phyloP scores from a whole-genome alignment of 1,140 invertebrate genomes.

The Orchesella cincta region DNA sequence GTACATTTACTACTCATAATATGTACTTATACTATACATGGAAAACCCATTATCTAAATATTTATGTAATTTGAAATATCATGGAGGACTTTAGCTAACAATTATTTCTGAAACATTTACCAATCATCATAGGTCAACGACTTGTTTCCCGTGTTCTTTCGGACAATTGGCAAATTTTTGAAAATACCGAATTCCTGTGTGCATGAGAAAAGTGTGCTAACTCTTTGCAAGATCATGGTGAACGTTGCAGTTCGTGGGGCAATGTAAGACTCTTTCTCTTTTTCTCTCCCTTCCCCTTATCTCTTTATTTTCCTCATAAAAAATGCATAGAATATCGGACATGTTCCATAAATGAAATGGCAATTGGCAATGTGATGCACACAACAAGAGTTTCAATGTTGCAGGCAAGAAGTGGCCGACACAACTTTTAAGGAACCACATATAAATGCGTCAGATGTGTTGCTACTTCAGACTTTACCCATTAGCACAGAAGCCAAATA shows the following conservation, averaged over 20 bases:
- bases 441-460: not conserved
- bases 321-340: not conserved
- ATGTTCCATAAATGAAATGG: not conserved
- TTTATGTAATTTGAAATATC: no score
- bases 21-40: no score
- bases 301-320: not conserved
- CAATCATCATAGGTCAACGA: slow-evolving; percentile 37
- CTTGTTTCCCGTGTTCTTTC: slow-evolving; percentile 30
- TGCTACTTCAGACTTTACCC: not conserved
- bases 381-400: no score
- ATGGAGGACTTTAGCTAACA: no score
- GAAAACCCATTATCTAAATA: no score
- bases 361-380: no score
- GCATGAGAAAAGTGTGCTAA: slow-evolving; percentile 20
- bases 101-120: no score
- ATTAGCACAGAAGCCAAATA: not conserved
- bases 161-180: slow-evolving; percentile 32
- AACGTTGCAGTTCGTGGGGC: slow-evolving; percentile 27
- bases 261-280: slow-evolving; percentile 28
- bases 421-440: not conserved
- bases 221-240: slow-evolving; percentile 24
- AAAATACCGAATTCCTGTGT: slow-evolving; percentile 39
- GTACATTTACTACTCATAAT: no score
- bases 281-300: not conserved
- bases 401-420: not conserved